Conservation (phyloP, 2,888 invertebrate species). For the Rhagonycha lutea region DNA sequence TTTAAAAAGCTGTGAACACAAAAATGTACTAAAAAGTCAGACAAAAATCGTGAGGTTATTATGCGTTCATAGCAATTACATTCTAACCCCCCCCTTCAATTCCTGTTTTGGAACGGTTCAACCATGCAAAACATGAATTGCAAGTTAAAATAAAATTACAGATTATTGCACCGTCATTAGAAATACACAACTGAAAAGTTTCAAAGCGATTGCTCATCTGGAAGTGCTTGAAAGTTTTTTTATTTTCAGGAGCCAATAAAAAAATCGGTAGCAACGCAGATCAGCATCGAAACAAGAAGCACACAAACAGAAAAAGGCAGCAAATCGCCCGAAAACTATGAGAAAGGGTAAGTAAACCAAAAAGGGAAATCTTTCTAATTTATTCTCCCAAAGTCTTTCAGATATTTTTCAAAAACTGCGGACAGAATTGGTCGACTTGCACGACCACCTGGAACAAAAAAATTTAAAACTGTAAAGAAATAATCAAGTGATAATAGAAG, state of each 20-base stretch:
- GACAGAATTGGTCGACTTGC: conserved; percentile 49
- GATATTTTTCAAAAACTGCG: conserved; percentile 51
- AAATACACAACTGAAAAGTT: background rate
- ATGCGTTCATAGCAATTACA: too few relatives aligned
- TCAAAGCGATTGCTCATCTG: background rate
- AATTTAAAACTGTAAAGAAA: conserved; percentile 7
- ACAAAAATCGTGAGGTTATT: too few relatives aligned
- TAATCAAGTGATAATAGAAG: background rate
- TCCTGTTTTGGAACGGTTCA: too few relatives aligned
- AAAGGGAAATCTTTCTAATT: background rate
- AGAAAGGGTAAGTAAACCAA: conserved; percentile 21
- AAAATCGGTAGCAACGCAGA: conserved; percentile 32
- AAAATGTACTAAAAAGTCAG: too few relatives aligned
- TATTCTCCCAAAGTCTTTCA: conserved; percentile 44
- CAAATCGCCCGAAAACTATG: conserved; percentile 10
- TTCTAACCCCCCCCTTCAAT: too few relatives aligned
- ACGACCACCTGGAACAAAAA: conserved; percentile 43
- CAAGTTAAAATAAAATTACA: too few relatives aligned
- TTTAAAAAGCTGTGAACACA: too few relatives aligned
- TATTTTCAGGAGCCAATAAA: conserved; percentile 22
- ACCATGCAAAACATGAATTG: too few relatives aligned
- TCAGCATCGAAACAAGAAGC: conserved; percentile 26
- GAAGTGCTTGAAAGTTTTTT: background rate
- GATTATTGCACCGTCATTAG: too few relatives aligned
- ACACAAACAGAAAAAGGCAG: conserved; percentile 29